Base-by-base conservation (phyloP, 2,113 vertebrate species). In the Microtus montanus region DNA sequence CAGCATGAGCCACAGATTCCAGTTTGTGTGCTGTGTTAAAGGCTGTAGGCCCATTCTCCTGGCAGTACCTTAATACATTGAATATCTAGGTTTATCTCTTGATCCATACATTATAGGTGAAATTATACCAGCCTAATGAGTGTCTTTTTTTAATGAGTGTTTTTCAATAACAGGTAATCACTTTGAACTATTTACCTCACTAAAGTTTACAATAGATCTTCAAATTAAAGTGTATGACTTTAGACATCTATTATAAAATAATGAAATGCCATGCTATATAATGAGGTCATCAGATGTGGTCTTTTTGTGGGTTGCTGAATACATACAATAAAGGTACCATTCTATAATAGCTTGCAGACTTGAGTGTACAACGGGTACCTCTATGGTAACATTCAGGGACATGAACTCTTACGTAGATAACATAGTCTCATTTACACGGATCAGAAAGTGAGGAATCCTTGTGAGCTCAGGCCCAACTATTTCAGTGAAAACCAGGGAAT, bases 181-280 rank as follows among this genome's bases (percentile, higher is more conserved):
- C 33, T 88, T 88, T 83, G 77, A 89, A 75, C 66, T 41, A 28
- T 92, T 92, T 87, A 7, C 15, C 41, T 95, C 96, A 83, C 14
- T 58, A 91, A 93, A 89, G 33, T 91, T 74, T 71, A 70, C 22
- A 75, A 15, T 61, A 86, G 30, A 26, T 74, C 61, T 91, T 86
- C 93, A 14, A 54, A 73, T 96, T 70, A 49, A 83, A 78, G 82
- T 58, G 35, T 79, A 28, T 66, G 35, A 71, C 35, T 78, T 95
- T 87, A 78, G 66, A 9, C 41, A 77, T 20, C 24, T n/a, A 58
- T 54, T 22, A 13, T 75, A 63, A 54, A 75, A 44, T 2, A 4
- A 44, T 44, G 52, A 24, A 30, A 74, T 63, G 13, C 28, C 54
- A 63, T 44, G 38, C 64, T 63, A 8, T 19, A 4, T 47, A 30